Percentiles rank a stretch among this genome's conserved stretches.
These are phyloP conservation scores for Heliconius hortense DNA, from an alignment of 2,888 invertebrate genomes.

Conservation along the genomic window DNA sequence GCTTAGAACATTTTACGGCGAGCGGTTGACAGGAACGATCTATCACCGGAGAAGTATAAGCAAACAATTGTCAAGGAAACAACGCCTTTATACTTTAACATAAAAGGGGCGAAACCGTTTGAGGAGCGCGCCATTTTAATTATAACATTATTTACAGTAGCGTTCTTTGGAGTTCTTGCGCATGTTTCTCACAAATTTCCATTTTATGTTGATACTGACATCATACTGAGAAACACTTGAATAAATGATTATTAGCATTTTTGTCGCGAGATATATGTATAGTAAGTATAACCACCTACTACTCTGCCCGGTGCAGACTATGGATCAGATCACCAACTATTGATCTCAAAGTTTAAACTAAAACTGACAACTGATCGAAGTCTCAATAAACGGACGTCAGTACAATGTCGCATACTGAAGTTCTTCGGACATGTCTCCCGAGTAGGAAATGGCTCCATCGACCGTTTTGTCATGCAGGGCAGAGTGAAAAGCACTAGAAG, in stretches of 20 bases:
- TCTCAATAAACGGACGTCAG: no score
- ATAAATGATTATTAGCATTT: constrained; percentile 26
- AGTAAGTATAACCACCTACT: no score
- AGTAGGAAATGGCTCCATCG: no score
- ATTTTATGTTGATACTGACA: constrained; percentile 31
- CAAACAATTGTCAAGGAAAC: constrained; percentile 35
- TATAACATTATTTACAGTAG: constrained; percentile 29
- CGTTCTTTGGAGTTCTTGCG: constrained; percentile 23
- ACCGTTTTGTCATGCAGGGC: no score
- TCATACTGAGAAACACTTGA: constrained; percentile 29
- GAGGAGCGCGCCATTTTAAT: constrained; percentile 22
- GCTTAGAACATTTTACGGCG: constrained; percentile 49
- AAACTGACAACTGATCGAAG: no score
- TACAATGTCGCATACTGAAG: no score
- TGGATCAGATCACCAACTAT: no score
- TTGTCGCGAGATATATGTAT: constrained; percentile 1
- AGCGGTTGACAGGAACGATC: constrained; percentile 59
- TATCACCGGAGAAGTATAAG: constrained; percentile 51
- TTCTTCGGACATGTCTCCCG: no score
- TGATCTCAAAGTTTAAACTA: no score
- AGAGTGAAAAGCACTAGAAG: no score
- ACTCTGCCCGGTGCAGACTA: no score
- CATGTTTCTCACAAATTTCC: constrained; percentile 33
- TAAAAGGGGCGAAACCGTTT: constrained; percentile 26
- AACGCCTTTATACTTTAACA: constrained; percentile 31